These are phyloP conservation scores for Silurus asotus DNA, from an alignment of 2,113 vertebrate genomes.

Conservation along the genomic window DNA sequence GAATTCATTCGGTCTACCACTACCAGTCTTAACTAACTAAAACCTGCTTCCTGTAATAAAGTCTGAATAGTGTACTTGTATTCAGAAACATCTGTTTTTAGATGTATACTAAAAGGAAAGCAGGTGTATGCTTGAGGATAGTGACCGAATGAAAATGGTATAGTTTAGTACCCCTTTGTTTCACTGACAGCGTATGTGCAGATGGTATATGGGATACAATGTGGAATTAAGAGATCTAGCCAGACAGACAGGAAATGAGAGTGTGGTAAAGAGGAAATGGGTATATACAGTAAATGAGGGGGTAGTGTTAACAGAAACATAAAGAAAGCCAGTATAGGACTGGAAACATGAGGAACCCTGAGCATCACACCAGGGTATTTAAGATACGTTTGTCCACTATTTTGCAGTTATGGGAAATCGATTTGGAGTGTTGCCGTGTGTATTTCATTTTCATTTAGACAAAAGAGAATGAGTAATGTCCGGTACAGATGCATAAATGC, in stretches of 20 bases:
- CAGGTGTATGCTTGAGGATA: neutral
- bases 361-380: neutral
- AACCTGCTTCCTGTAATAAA: neutral
- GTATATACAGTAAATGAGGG: conserved; percentile 40
- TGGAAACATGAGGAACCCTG: neutral
- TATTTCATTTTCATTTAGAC: neutral
- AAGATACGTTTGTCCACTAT: neutral
- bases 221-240: neutral
- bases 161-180: neutral
- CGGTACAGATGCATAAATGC: neutral
- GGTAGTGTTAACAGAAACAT: neutral
- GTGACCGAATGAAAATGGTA: neutral
- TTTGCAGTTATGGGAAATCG: neutral
- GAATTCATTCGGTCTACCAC: neutral
- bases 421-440: neutral
- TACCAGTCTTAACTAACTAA: too few relatives aligned
- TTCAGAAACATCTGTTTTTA: neutral
- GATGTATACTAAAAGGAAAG: neutral
- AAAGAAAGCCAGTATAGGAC: neutral
- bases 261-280: conserved; percentile 59
- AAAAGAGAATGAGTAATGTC: neutral
- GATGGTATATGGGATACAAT: neutral
- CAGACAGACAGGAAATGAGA: conserved; percentile 62
- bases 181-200: neutral
- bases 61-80: neutral